Evolutionary conservation across 2,113 vertebrate genomes (phyloP).

Genomic region (Amphilophus citrinellus): DNA sequence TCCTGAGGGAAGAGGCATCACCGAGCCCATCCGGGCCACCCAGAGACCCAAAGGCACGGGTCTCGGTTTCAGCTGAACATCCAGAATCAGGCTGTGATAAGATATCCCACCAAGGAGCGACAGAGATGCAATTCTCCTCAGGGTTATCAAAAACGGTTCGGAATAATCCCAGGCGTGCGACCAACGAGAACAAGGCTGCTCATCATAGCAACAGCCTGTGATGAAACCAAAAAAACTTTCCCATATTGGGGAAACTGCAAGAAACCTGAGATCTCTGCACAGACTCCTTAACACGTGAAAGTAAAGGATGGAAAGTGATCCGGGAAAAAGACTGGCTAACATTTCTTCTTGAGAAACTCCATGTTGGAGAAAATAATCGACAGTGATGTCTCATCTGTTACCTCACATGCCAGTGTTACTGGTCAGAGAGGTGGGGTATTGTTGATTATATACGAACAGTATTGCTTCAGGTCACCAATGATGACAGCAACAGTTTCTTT

Average conservation of each 20-base stretch:
- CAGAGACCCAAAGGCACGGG: constrained; percentile 95
- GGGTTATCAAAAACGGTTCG: constrained; percentile 11
- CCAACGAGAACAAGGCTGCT: constrained; percentile 1
- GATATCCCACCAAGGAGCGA: not conserved
- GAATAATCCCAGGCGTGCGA: constrained; percentile 37
- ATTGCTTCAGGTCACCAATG: not conserved
- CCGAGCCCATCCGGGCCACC: constrained; percentile 90
- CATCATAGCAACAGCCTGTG: constrained; percentile 19
- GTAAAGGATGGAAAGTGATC: constrained; percentile 11
- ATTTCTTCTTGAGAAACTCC: constrained; percentile 44
- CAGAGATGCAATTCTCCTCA: constrained; percentile 37
- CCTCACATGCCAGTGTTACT: constrained; percentile 39
- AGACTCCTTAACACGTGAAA: not conserved
- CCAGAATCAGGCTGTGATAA: not conserved
- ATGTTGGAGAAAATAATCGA: constrained; percentile 55
- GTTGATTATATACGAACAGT: constrained; percentile 10
- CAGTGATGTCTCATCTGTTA: constrained; percentile 53
- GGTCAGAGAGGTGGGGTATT: constrained; percentile 15
- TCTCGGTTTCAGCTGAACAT: constrained; percentile 91
- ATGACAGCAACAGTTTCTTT: not conserved
- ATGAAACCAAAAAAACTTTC: constrained; percentile 56
- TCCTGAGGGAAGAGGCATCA: constrained; percentile 92
- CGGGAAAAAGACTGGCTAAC: constrained; percentile 9
- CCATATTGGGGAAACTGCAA: constrained; percentile 76
- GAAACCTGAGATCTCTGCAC: constrained; percentile 19